These are phyloP conservation scores for Drosophila teissieri DNA, from an alignment of 1,140 invertebrate genomes.

Conservation along the genomic window DNA sequence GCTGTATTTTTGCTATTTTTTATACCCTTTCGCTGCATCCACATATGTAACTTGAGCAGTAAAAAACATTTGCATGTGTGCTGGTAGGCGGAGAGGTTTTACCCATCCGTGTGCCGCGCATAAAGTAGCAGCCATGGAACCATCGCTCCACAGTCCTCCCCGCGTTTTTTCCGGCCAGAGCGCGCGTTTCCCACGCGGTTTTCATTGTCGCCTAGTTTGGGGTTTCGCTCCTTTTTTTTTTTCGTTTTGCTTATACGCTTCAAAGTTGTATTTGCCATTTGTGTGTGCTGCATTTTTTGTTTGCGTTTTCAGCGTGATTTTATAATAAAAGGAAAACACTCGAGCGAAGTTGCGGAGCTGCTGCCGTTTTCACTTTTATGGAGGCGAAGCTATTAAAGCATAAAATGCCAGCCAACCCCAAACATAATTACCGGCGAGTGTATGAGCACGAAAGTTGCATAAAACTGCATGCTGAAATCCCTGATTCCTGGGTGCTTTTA, in stretches of 20 bases:
- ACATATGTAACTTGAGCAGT: slow-evolving; percentile 45
- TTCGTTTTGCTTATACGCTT: slow-evolving; percentile 35
- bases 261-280: slow-evolving; percentile 70
- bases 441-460: slow-evolving; percentile 31
- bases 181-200: slow-evolving; percentile 58
- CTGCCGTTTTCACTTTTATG: slow-evolving; percentile 60
- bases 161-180: slow-evolving; percentile 17
- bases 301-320: slow-evolving; percentile 67
- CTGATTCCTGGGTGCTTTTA: slow-evolving; percentile 18
- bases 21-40: slow-evolving; percentile 8
- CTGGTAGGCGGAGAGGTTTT: slow-evolving; percentile 14
- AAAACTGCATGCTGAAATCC: slow-evolving; percentile 24
- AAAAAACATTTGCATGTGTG: slow-evolving; percentile 54
- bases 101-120: slow-evolving; percentile 42
- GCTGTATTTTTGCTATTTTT: not conserved
- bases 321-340: slow-evolving; percentile 46
- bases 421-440: slow-evolving; percentile 52
- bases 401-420: slow-evolving; percentile 40
- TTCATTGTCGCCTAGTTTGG: slow-evolving; percentile 56
- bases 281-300: slow-evolving; percentile 49
- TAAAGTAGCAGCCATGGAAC: slow-evolving; percentile 61
- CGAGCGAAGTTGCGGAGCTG: slow-evolving; percentile 39
- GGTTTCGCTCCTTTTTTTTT: slow-evolving; percentile 23
- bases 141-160: not conserved
- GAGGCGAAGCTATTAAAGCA: slow-evolving; percentile 67